A percentile compares a stretch with the other conserved stretches of the same genome.
These are phyloP conservation scores for Pelochelys cantorii DNA, from an alignment of 2,797 vertebrate species.

Conservation along the genomic window DNA sequence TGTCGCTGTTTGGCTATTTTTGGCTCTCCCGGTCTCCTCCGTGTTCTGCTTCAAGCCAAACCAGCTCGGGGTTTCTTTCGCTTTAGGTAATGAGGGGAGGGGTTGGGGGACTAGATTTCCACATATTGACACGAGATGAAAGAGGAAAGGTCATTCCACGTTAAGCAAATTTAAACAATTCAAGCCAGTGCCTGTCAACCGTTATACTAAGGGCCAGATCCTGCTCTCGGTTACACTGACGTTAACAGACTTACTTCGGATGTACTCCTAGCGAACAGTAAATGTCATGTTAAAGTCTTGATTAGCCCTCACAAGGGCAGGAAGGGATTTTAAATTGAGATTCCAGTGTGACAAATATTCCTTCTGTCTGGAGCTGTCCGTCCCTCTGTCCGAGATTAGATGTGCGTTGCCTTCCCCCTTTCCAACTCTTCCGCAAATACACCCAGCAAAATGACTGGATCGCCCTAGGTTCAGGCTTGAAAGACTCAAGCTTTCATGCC, in stretches of 20 bases:
- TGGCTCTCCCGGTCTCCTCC: not conserved
- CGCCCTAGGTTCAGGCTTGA: not conserved
- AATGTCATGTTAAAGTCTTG: not conserved
- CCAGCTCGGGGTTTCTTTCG: conserved; percentile 21
- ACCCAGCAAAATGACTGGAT: not conserved
- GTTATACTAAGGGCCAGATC: not conserved
- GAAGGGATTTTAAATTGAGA: not conserved
- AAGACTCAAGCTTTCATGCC: not conserved
- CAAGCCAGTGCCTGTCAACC: not conserved
- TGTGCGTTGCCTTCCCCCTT: not conserved
- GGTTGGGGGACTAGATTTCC: not conserved
- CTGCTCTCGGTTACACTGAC: not conserved
- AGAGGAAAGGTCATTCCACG: not conserved
- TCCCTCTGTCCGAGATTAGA: not conserved
- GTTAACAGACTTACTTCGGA: not conserved
- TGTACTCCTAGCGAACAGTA: not conserved
- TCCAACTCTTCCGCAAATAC: not conserved
- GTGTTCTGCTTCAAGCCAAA: conserved; percentile 27
- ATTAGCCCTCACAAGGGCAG: not conserved
- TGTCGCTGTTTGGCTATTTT: conserved; percentile 81
- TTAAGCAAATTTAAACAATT: not conserved
- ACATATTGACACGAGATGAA: not conserved
- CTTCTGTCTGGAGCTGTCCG: not conserved
- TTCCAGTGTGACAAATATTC: not conserved
- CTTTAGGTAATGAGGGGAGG: not conserved